Conservation (phyloP, 2,113 vertebrate genomes). For the Neofelis nebulosa region DNA sequence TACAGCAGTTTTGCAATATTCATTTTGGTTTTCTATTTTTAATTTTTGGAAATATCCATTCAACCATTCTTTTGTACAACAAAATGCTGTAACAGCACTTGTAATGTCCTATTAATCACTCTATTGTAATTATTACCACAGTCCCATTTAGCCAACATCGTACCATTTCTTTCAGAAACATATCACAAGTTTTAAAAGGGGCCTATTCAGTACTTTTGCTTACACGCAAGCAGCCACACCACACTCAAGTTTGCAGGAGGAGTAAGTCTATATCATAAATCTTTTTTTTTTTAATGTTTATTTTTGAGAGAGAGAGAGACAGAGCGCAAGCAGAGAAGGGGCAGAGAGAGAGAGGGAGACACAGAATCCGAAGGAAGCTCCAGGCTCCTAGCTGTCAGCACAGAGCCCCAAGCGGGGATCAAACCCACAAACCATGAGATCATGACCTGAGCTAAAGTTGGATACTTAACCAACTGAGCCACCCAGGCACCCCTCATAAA, state of each 20-base stretch:
- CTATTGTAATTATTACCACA: constrained; percentile 10
- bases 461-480: too few relatives aligned
- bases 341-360: too few relatives aligned
- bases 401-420: too few relatives aligned
- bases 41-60: constrained; percentile 20
- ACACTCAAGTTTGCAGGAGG: neutral
- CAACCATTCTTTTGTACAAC: neutral
- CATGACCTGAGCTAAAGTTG: too few relatives aligned
- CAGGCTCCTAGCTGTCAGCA: too few relatives aligned
- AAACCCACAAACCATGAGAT: too few relatives aligned
- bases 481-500: neutral
- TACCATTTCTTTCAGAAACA: neutral
- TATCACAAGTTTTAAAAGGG: constrained; percentile 8
- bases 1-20: constrained; percentile 20
- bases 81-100: constrained; percentile 15
- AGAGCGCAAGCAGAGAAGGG: too few relatives aligned
- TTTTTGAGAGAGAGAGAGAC: too few relatives aligned
- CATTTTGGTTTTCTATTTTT: constrained; percentile 43
- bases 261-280: neutral
- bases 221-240: neutral
- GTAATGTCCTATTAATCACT: constrained; percentile 36
- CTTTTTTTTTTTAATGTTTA: neutral
- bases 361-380: too few relatives aligned
- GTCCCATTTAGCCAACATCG: neutral
- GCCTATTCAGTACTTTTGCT: neutral